phyloP scores from a whole-genome alignment of 2,113 vertebrate species.

The Brienomyrus brachyistius region DNA sequence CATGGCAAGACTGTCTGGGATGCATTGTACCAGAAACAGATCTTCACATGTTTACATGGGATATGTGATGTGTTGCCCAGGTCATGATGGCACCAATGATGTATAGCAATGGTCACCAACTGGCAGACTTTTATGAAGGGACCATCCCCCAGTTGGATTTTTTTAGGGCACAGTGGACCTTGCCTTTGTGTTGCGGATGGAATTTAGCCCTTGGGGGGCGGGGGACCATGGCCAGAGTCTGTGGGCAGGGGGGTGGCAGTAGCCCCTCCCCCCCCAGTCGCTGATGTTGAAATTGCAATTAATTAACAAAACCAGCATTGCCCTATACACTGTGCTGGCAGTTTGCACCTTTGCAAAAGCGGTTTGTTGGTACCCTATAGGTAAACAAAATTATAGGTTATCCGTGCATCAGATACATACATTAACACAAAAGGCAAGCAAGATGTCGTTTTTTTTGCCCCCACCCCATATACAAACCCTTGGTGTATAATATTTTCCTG shows the following conservation, averaged over 20 bases:
- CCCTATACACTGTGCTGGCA: background rate
- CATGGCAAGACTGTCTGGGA: background rate
- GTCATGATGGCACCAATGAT: background rate
- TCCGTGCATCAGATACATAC: background rate
- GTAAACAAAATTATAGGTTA: background rate
- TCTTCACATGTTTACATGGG: background rate
- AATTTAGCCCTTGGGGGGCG: too few species aligned
- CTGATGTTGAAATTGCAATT: background rate
- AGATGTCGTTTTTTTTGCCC: background rate
- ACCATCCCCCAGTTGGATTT: background rate
- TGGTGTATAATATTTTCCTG: background rate
- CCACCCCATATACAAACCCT: background rate
- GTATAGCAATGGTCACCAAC: background rate
- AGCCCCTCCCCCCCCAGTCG: too few species aligned
- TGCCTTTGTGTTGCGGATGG: too few species aligned
- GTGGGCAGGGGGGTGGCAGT: too few species aligned
- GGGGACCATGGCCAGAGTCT: too few species aligned
- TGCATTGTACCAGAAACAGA: background rate
- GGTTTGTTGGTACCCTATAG: background rate
- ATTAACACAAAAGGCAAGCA: background rate
- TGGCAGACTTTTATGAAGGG: background rate
- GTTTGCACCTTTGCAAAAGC: background rate
- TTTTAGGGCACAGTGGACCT: background rate
- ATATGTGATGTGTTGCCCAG: background rate
- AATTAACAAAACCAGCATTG: background rate